Conservation (phyloP, 2,888 invertebrate species). For the Lasius platythorax region DNA sequence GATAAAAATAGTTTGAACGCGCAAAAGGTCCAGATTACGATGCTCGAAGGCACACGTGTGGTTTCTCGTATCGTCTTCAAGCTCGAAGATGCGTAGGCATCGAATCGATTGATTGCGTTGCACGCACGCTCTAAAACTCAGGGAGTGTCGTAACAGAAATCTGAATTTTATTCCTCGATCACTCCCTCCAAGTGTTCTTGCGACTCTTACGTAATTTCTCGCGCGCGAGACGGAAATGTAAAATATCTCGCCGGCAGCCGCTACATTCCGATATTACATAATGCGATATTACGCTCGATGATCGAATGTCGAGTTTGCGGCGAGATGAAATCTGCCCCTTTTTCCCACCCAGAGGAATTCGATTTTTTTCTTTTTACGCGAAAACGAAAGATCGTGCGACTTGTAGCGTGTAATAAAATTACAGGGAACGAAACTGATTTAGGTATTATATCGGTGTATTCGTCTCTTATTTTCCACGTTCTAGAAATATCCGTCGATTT, state of each 20-base stretch:
- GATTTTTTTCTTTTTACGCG: no score
- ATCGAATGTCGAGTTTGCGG: constrained; percentile 28
- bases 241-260: background rate
- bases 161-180: background rate
- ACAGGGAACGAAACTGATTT: background rate
- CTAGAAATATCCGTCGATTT: background rate
- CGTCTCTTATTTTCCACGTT: background rate
- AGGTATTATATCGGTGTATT: background rate
- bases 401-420: background rate
- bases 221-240: constrained; percentile 36
- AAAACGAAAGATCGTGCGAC: background rate
- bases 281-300: constrained; percentile 18
- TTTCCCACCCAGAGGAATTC: background rate
- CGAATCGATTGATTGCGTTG: constrained; percentile 13
- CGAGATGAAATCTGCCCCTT: background rate
- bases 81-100: background rate
- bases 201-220: constrained; percentile 16
- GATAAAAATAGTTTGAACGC: background rate
- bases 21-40: background rate
- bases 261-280: constrained; percentile 32
- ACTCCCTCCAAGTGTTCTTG: background rate
- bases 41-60: background rate
- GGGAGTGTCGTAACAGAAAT: background rate
- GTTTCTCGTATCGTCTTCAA: background rate
- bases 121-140: background rate